Evolutionary conservation across 2,113 vertebrate species (phyloP), one percentile per base, ranked within the genome.

Genomic region (Anarhynchus alexandrinus): DNA sequence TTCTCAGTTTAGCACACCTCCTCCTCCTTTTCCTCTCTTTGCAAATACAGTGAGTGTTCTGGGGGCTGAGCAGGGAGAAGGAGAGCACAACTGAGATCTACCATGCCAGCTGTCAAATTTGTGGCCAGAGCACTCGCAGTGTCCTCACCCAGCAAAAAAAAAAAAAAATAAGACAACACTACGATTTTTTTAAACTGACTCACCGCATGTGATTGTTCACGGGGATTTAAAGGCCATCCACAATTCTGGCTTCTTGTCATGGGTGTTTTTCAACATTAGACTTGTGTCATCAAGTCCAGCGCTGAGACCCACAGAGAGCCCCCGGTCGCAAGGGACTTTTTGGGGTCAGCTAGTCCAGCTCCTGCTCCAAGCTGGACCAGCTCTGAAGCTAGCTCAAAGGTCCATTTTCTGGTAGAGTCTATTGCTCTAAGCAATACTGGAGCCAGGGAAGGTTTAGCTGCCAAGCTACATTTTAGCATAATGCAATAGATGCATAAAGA

Each of bases 1-100:
- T 34, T 84, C 87, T 91, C 87, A 93, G 87, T 73, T 93, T 74
- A 73, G 72, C 86, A 91, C 76, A 58, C 32, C 70, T 84, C 84
- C 84, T 86, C 36, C 45, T 62, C 83, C 62, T 85, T 55, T n/a
- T 66, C 64, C 57, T 94, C 87, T 81, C 65, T 49, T 8, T 79
- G 84, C 78, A 93, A 70, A 86, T 18, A 62, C 10, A 57, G 34
- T 1, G 2, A 89, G 65, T 15, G 5, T 0, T 2, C 64, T 25
- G 49, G 9, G 22, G 36, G 67, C 81, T 73, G 40, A 81, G 69
- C 58, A 55, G 49, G 36, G 66, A 78, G 20, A 26, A 54, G 42
- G 29, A 82, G 42, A 73, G 64, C 67, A 30, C 36, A 58, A 79
- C 34, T 20, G 20, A 86, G 69, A 66, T 38, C 32, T 30, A 36